Evolutionary conservation across 2,888 invertebrate genomes (phyloP), one percentile per base, ranked within the genome.

Genomic region (Amphiduros pacificus): DNA sequence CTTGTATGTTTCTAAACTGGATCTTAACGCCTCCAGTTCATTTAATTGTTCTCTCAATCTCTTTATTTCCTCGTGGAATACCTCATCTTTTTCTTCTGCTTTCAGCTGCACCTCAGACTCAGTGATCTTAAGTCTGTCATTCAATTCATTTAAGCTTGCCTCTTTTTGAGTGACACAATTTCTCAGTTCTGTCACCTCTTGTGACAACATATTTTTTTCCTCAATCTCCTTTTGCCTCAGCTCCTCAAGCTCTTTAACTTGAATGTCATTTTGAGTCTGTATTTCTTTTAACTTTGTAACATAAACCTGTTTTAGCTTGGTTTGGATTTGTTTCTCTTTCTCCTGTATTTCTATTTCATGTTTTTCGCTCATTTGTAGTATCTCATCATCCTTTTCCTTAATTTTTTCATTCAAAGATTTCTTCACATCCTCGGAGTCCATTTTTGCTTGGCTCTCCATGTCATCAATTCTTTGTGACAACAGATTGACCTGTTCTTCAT

Each of bases 251-350:
- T 63, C 62, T 41, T 64, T 63, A 32, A 67, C 60, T n/a, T 62
- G 49, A 17, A 50, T 24, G 27, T 60, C 67, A 44, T 68, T 63
- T 40, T 72, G 68, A 40, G 58, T 55, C 49, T 74, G 73, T 44
- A 73, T 65, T 49, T 76, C 74, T 62, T 76, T 74, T n/a, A 78
- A 57, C 61, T 77, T 77, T 2, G 66, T 61, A 14, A 69, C 55
- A 57, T 71, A 75, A 60, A 76, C 76, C 56, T 74, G 71, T 61
- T 77, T 77, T 52, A 77, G 59, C 60, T 73, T 74, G 20, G 65
- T 54, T 50, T 54, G 40, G 32, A 24, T 50, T 2, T 27, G 50
- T 36, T 64, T 31, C 4, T 60, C 60, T 2, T 28, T 28, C 48
- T 52, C 49, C 14, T 26, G 26, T 24, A 32, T 40, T 44, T 63